A percentile compares a stretch with the other conserved stretches of the same genome.
Evolutionary conservation across 2,888 invertebrate genomes (phyloP).

Genomic region (Choristoneura rosaceana): DNA sequence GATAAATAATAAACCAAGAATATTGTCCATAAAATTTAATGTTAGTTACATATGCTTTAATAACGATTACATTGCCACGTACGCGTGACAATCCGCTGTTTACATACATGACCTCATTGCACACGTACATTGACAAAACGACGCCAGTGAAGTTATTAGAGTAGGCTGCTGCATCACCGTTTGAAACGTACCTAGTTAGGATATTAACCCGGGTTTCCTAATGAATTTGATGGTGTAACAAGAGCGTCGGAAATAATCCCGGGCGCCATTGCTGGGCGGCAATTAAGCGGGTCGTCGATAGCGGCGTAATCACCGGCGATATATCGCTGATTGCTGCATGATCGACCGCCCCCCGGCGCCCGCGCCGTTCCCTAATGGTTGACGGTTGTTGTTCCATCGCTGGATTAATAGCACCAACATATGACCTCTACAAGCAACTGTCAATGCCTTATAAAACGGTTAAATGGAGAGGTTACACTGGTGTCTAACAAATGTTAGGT

Average conservation of each 20-base stretch:
- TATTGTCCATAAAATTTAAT: not conserved
- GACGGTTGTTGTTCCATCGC: not conserved
- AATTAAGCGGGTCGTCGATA: conserved; percentile 48
- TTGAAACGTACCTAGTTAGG: not conserved
- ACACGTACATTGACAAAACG: not conserved
- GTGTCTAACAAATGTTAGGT: too few relatives aligned
- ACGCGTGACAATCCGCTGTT: not conserved
- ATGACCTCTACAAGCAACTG: not conserved
- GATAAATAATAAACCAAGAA: not conserved
- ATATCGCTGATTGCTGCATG: conserved; percentile 34
- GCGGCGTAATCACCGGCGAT: conserved; percentile 27
- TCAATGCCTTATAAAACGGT: not conserved
- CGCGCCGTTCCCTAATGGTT: conserved; percentile 3
- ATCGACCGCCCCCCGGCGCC: conserved; percentile 20
- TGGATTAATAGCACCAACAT: not conserved
- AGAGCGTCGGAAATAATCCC: conserved; percentile 48
- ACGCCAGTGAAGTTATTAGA: not conserved
- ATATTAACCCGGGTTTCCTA: conserved; percentile 27
- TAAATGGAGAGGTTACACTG: too few relatives aligned
- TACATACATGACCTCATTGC: conserved; percentile 7
- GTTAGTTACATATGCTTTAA: not conserved
- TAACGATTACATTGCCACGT: not conserved
- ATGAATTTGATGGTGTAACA: conserved; percentile 34
- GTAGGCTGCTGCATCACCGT: not conserved
- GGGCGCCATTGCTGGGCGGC: conserved; percentile 46